Conservation (phyloP, 2,113 vertebrate species). For the Mormoops blainvillei region DNA sequence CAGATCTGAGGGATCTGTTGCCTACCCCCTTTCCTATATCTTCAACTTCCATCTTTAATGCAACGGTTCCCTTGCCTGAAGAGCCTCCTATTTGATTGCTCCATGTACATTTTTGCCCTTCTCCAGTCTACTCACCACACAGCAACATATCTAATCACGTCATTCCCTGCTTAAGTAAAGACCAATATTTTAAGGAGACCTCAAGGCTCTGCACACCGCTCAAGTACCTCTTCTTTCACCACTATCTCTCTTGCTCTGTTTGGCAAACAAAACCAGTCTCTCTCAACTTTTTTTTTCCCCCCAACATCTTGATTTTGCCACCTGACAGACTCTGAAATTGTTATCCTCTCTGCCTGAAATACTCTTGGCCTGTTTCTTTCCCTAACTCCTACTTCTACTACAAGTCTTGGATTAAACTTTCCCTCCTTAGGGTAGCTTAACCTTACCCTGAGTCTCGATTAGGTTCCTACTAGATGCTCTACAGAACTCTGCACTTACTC, state of each 20-base stretch:
- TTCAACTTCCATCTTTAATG: not conserved
- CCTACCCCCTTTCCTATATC: not conserved
- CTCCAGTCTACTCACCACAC: not conserved
- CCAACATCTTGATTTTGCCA: slow-evolving; percentile 24
- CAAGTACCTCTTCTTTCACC: not conserved
- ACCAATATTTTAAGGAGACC: not conserved
- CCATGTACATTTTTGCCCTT: not conserved
- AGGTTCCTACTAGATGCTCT: not conserved
- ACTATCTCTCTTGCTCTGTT: not conserved
- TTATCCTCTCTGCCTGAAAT: not conserved
- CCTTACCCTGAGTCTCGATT: not conserved
- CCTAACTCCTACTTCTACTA: not conserved
- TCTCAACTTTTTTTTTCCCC: not conserved
- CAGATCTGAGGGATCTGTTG: not conserved
- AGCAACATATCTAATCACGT: not conserved
- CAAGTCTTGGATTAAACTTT: not conserved
- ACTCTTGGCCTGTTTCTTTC: not conserved
- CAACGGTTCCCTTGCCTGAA: not conserved
- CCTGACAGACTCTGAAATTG: not conserved
- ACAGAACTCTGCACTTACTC: not conserved
- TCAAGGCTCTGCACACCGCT: not conserved
- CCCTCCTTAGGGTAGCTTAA: not conserved
- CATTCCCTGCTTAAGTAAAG: not conserved
- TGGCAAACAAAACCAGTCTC: not conserved
- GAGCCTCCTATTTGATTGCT: not conserved